Evolutionary conservation across 2,113 vertebrate genomes (phyloP).

Genomic region (Zosterops japonicus): DNA sequence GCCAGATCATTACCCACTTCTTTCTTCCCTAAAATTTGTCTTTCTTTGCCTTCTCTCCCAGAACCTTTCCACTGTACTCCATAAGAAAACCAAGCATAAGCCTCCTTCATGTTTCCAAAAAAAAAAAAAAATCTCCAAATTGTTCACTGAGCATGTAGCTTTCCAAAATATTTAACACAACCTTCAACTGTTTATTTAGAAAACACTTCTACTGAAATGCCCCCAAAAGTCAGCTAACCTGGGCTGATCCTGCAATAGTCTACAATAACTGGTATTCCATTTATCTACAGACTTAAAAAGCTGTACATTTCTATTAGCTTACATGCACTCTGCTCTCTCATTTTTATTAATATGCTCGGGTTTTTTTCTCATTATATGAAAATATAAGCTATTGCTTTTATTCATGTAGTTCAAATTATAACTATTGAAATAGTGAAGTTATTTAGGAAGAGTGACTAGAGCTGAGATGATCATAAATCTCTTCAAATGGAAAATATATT

Average conservation of each 20-base stretch:
- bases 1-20: background rate
- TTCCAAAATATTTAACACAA: background rate
- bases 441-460: background rate
- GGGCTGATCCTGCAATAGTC: background rate
- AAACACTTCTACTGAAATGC: background rate
- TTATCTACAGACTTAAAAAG: background rate
- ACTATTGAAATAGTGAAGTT: background rate
- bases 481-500: background rate
- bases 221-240: background rate
- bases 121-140: background rate
- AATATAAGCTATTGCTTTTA: background rate
- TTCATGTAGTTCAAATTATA: background rate
- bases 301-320: background rate
- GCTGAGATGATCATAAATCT: background rate
- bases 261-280: background rate
- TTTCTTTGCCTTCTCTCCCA: background rate
- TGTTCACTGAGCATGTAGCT: background rate
- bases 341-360: background rate
- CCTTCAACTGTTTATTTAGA: background rate
- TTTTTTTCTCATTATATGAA: background rate
- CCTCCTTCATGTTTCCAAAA: background rate
- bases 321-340: background rate
- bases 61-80: background rate
- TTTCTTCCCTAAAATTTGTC: background rate
- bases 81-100: background rate